Evolutionary conservation across 2,888 invertebrate genomes (phyloP).

Genomic region (Phengaris alcon): DNA sequence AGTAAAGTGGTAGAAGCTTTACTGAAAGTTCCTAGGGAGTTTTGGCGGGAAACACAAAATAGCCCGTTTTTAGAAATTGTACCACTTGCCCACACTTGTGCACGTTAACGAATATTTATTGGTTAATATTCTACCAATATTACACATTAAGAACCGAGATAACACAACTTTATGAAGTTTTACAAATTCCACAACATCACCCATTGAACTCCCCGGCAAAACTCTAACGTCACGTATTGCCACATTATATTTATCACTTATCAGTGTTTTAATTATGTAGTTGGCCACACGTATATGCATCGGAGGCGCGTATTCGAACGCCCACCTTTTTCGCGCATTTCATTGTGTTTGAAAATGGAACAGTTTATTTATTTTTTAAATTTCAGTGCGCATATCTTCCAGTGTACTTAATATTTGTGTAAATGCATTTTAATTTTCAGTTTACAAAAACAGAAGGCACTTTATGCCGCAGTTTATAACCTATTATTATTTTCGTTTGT

Average conservation of each 20-base stretch:
- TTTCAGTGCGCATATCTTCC: neutral
- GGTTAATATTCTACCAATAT: too few relatives aligned
- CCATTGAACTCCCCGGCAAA: too few relatives aligned
- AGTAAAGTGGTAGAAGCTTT: too few relatives aligned
- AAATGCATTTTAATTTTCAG: neutral
- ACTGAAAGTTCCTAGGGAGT: too few relatives aligned
- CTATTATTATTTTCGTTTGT: neutral
- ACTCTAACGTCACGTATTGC: constrained; percentile 9
- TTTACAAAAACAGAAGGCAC: neutral
- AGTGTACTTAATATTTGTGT: neutral
- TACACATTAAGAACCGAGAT: too few relatives aligned
- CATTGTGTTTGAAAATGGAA: neutral
- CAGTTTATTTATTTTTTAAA: too few relatives aligned
- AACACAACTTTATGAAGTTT: too few relatives aligned
- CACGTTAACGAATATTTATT: too few relatives aligned
- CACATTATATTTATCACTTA: constrained; percentile 58
- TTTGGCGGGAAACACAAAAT: too few relatives aligned
- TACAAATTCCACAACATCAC: too few relatives aligned
- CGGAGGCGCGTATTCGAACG: constrained; percentile 42
- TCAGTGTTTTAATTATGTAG: constrained; percentile 58
- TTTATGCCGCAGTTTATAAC: neutral
- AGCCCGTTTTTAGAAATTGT: too few relatives aligned
- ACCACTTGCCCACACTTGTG: too few relatives aligned
- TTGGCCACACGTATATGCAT: constrained; percentile 53
- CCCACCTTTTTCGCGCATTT: constrained; percentile 11